These are phyloP conservation scores for Hydrozoanthus tunicans DNA, from an alignment of 64 coral and sea anemone species.

Conservation along the genomic window DNA sequence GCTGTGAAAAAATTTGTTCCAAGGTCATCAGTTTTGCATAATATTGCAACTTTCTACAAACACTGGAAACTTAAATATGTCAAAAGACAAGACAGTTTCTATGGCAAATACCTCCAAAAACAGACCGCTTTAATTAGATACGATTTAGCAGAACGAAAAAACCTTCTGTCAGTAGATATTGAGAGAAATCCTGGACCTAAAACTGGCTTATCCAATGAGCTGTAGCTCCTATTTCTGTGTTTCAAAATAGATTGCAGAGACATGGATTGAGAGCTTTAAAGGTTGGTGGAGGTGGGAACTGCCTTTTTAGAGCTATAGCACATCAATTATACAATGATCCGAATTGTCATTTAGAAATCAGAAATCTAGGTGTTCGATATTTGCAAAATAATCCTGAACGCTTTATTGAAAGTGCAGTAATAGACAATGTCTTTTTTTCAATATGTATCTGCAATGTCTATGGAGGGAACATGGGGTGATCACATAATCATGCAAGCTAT, in stretches of 20 bases:
- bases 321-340: constrained; percentile 9
- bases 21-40: neutral
- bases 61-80: neutral
- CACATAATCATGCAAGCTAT: constrained; percentile 8
- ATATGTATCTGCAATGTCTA: neutral
- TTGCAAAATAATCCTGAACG: constrained; percentile 13
- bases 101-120: neutral
- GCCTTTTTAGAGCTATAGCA: constrained; percentile 5
- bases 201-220: neutral
- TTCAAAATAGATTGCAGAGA: constrained; percentile 1
- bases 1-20: neutral
- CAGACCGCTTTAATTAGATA: neutral
- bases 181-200: constrained; percentile 3
- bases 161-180: neutral
- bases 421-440: neutral
- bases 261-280: neutral
- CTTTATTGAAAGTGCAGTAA: neutral
- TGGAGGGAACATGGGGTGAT: neutral
- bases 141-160: neutral
- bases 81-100: constrained; percentile 1
- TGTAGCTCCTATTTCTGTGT: neutral
- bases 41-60: neutral
- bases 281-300: constrained; percentile 10
- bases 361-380: constrained; percentile 1
- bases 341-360: neutral